These are phyloP conservation scores for Tenebrio molitor DNA, from an alignment of 1,140 invertebrate species.

Conservation along the genomic window DNA sequence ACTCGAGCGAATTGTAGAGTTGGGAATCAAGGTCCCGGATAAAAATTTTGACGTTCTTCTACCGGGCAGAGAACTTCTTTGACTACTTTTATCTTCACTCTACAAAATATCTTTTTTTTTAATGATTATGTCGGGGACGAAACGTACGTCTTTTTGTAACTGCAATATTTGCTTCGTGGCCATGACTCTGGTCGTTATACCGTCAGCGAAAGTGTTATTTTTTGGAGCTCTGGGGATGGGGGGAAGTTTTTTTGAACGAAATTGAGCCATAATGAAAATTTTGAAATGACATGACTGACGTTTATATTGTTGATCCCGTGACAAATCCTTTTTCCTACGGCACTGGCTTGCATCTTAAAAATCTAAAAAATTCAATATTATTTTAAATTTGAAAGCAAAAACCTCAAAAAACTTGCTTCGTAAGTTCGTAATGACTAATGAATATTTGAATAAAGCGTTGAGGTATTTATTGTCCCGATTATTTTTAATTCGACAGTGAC, in stretches of 20 bases:
- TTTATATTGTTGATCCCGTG: too few species aligned
- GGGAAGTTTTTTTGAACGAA: background rate
- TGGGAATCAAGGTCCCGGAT: constrained; percentile 48
- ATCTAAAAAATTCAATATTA: too few species aligned
- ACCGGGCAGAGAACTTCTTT: constrained; percentile 5
- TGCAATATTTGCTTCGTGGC: constrained; percentile 1
- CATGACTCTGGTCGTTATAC: constrained; percentile 18
- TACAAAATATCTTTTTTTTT: too few species aligned
- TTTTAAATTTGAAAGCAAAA: too few species aligned
- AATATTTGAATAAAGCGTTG: too few species aligned
- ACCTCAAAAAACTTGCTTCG: too few species aligned
- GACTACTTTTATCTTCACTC: background rate
- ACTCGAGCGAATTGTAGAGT: constrained; percentile 45
- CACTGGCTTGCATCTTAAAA: too few species aligned
- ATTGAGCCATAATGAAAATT: constrained; percentile 13
- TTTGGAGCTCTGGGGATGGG: background rate
- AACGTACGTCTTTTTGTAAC: constrained; percentile 1
- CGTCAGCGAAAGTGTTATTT: background rate
- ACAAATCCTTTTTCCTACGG: too few species aligned
- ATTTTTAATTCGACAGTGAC: too few species aligned
- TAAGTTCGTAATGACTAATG: too few species aligned
- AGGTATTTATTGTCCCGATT: too few species aligned
- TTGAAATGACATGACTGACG: too few species aligned
- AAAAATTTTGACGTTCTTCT: background rate
- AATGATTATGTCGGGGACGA: background rate